Evolutionary conservation across 1,140 invertebrate genomes (phyloP), one percentile per base, ranked within the genome.

Genomic region (Drosophila sucinea): DNA sequence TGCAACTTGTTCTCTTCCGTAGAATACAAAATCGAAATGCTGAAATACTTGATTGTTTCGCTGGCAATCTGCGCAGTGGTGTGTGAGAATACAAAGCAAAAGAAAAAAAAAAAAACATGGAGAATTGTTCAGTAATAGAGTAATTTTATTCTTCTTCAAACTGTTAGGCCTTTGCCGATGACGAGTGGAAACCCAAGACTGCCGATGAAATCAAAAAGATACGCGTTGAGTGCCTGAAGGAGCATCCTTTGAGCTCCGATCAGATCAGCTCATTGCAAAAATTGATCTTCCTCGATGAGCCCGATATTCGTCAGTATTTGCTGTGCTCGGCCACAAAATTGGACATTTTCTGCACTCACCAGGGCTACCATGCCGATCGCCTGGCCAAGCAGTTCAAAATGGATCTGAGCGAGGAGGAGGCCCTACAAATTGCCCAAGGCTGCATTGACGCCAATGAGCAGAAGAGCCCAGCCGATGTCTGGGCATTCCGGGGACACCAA

Each of bases 351-450:
- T 91, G 90, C 70, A 67, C 47, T 29, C 77, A 90, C 55, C 27
- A 87, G 54, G 90, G 90, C 32, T 91, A 86, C 60, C 90, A 91
- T 68, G 77, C 85, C 33, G 90, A 91, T 70, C 87, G 90, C 44
- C 63, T 91, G 65, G 90, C 90, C 58, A 90, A 90, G 62, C 90
- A 91, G 70, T 91, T 91, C 66, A 90, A 90, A 65, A 86, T 91
- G 90, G 84, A 86, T 60, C 72, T 91, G 38, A 68, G 61, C 23
- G 90, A 91, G 67, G 77, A 77, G 60, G 90, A 91, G 68, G 90
- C 83, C 0, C 44, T 86, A 1, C 29, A 66, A 47, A 90, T 91
- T 60, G 90, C 79, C 17, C 56, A 91, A 40, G 47, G 82, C 57
- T 91, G 90, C 61, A 67, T 83, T 35, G 90, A 90, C 56, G 81